Conservation (phyloP, 2,113 vertebrate genomes). For the Nothoprocta perdicaria region DNA sequence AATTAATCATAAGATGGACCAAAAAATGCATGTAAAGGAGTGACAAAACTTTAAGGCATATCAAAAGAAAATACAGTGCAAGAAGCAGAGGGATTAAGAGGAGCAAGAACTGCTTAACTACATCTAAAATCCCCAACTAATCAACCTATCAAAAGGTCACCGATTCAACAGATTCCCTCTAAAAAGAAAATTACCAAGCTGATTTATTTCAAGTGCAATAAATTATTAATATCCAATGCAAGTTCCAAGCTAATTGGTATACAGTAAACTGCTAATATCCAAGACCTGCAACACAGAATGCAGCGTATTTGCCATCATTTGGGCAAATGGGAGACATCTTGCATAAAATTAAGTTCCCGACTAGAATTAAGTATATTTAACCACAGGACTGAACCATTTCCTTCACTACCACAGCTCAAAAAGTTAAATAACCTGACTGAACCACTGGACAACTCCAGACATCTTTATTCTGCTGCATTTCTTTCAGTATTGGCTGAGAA, state of each 20-base stretch:
- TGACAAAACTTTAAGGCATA: neutral
- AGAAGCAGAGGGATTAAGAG: neutral
- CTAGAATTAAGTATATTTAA: neutral
- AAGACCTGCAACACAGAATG: neutral
- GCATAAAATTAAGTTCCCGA: neutral
- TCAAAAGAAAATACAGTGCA: constrained; percentile 20
- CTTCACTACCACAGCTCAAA: neutral
- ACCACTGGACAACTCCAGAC: neutral
- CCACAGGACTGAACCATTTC: neutral
- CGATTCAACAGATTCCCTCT: neutral
- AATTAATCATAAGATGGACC: neutral
- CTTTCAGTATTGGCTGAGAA: neutral
- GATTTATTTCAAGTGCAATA: neutral
- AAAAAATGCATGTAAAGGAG: neutral
- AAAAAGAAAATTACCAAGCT: neutral
- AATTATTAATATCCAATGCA: neutral
- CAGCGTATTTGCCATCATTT: accelerated
- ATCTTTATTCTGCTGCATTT: neutral
- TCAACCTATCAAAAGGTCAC: neutral
- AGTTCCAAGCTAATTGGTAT: neutral
- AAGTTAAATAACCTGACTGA: neutral
- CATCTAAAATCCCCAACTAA: neutral
- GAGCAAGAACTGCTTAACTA: neutral
- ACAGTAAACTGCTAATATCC: neutral
- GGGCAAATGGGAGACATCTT: neutral